These are phyloP conservation scores for Enteromius argenteus DNA, from an alignment of 2,797 vertebrate species.

Conservation along the genomic window DNA sequence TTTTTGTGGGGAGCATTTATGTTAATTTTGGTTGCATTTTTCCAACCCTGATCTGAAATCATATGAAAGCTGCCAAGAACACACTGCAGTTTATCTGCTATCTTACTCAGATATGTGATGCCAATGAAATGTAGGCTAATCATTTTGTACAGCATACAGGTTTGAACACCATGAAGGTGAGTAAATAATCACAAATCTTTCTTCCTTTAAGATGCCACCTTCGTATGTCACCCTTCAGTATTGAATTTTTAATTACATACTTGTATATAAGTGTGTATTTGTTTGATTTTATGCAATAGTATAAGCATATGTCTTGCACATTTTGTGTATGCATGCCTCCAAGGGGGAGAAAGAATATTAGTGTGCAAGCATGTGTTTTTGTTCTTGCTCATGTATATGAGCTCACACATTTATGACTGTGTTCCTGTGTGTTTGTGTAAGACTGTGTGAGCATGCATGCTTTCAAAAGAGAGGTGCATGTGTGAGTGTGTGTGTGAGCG, in stretches of 20 bases:
- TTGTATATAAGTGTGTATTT: not conserved
- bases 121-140: not conserved
- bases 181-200: not conserved
- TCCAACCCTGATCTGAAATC: not conserved
- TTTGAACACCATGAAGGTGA: not conserved
- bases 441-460: conserved; percentile 4
- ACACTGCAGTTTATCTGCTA: not conserved
- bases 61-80: not conserved
- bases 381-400: conserved; percentile 16
- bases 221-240: not conserved
- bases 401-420: conserved; percentile 12
- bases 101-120: not conserved
- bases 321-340: not conserved
- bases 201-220: not conserved
- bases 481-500: conserved; percentile 5
- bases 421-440: conserved; percentile 25
- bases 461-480: conserved; percentile 11
- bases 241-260: not conserved
- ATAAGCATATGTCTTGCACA: conserved; percentile 5
- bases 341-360: not conserved
- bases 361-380: conserved; percentile 22
- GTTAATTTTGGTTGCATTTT: not conserved
- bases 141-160: not conserved
- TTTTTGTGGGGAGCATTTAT: not conserved
- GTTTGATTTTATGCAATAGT: not conserved